Evolutionary conservation across 2,888 invertebrate species (phyloP).

Genomic region (Pristionchus japonicus): DNA sequence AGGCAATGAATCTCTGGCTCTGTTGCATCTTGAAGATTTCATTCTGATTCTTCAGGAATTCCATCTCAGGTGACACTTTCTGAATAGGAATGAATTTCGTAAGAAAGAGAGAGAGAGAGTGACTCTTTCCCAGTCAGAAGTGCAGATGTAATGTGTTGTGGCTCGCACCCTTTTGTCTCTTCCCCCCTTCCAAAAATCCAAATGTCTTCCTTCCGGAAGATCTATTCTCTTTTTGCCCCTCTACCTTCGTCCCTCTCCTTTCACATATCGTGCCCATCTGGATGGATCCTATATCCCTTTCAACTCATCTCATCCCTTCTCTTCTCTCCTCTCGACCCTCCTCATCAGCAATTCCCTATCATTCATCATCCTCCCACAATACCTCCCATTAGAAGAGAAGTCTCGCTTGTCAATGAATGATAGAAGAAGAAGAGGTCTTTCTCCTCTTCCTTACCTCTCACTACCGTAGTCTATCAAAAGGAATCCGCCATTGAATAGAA

Average conservation of each 20-base stretch:
- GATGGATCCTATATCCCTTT: not conserved
- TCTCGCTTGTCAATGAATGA: slow-evolving; percentile 27
- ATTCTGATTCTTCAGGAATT: not conserved
- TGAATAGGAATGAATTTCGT: not conserved
- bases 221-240: slow-evolving; percentile 1
- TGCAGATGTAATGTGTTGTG: slow-evolving; percentile 36
- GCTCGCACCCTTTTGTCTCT: slow-evolving; percentile 6
- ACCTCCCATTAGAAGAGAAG: slow-evolving; percentile 34
- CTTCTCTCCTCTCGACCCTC: not conserved
- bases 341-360: slow-evolving; percentile 45
- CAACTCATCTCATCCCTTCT: not conserved
- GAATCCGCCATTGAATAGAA: slow-evolving; percentile 12
- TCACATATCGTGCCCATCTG: slow-evolving; percentile 45
- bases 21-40: slow-evolving; percentile 60
- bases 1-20: slow-evolving; percentile 54
- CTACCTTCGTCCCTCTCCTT: not conserved
- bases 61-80: not conserved
- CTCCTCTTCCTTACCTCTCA: not conserved
- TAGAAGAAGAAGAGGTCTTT: slow-evolving; percentile 28
- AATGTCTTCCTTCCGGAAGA: not conserved
- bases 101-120: not conserved
- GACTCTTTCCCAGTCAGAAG: not conserved
- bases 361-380: slow-evolving; percentile 45
- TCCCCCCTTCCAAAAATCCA: not conserved
- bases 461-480: slow-evolving; percentile 27